phyloP scores from a whole-genome alignment of 1,140 invertebrate species.

The Microvelia longipes region DNA sequence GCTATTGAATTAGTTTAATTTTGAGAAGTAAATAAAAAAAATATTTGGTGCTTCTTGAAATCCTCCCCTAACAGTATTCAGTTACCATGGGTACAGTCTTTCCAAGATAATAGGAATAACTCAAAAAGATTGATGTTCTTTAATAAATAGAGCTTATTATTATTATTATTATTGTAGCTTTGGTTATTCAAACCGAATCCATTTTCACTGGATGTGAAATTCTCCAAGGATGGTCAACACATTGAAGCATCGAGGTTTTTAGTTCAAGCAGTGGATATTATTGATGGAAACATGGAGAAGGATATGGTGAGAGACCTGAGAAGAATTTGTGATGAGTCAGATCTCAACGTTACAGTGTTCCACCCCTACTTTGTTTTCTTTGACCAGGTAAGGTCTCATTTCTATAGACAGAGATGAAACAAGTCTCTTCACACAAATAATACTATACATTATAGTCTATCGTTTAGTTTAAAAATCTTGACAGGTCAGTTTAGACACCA shows the following conservation, averaged over 20 bases:
- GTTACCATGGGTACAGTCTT: too few relatives aligned
- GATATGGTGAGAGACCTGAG: conserved; percentile 74
- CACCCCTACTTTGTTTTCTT: conserved; percentile 92
- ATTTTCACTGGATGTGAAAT: conserved; percentile 69
- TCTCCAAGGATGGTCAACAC: conserved; percentile 52
- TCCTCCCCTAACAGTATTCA: too few relatives aligned
- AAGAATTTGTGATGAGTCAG: conserved; percentile 56
- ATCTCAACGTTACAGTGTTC: conserved; percentile 74
- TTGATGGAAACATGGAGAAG: conserved; percentile 76
- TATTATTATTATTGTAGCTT: conserved; percentile 33
- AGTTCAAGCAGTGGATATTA: conserved; percentile 77
- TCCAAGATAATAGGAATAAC: too few relatives aligned
- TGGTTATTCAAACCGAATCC: conserved; percentile 57
- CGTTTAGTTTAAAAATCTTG: too few relatives aligned
- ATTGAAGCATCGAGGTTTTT: conserved; percentile 73
- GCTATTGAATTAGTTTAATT: too few relatives aligned
- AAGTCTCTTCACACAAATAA: background rate
- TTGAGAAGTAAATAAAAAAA: too few relatives aligned
- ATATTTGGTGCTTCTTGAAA: too few relatives aligned
- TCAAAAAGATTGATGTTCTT: too few relatives aligned
- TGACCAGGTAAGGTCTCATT: conserved; percentile 71
- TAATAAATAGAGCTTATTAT: too few relatives aligned
- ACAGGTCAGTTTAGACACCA: too few relatives aligned
- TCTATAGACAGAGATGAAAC: conserved; percentile 5
- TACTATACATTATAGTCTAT: too few relatives aligned